phyloP scores from a whole-genome alignment of 2,797 vertebrate species.

The Morelia viridis region DNA sequence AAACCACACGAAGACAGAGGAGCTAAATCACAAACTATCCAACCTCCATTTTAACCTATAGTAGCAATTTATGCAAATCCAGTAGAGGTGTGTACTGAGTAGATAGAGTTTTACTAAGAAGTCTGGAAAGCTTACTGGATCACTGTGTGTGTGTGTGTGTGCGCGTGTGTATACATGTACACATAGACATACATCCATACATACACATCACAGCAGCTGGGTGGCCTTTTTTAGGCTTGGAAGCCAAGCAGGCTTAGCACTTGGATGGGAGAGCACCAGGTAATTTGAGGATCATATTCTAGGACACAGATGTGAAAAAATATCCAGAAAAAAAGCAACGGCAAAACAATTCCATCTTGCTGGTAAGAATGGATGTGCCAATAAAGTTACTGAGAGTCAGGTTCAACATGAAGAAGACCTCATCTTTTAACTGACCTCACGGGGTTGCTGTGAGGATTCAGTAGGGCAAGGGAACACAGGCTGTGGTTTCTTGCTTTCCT shows the following conservation, averaged over 20 bases:
- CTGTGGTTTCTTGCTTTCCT: constrained; percentile 26
- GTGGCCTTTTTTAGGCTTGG: not conserved
- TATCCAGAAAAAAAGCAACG: no score
- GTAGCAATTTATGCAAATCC: not conserved
- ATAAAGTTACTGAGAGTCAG: not conserved
- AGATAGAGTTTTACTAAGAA: not conserved
- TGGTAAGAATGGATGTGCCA: not conserved
- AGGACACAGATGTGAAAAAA: not conserved
- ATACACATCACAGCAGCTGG: not conserved
- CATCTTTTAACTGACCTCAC: not conserved
- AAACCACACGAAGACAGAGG: not conserved
- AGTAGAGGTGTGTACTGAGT: not conserved
- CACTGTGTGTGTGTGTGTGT: not conserved
- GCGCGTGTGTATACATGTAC: no score
- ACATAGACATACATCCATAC: no score
- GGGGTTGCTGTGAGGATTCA: not conserved
- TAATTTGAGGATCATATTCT: not conserved
- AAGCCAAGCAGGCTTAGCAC: not conserved
- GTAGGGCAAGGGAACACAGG: not conserved
- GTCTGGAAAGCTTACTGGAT: not conserved
- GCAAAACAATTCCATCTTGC: not conserved
- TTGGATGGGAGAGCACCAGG: not conserved
- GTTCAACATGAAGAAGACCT: not conserved
- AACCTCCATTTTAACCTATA: not conserved
- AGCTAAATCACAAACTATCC: not conserved